Evolutionary conservation across 2,113 vertebrate species (phyloP), one percentile per base, ranked within the genome.

Genomic region (Prochilodus magdalenae): DNA sequence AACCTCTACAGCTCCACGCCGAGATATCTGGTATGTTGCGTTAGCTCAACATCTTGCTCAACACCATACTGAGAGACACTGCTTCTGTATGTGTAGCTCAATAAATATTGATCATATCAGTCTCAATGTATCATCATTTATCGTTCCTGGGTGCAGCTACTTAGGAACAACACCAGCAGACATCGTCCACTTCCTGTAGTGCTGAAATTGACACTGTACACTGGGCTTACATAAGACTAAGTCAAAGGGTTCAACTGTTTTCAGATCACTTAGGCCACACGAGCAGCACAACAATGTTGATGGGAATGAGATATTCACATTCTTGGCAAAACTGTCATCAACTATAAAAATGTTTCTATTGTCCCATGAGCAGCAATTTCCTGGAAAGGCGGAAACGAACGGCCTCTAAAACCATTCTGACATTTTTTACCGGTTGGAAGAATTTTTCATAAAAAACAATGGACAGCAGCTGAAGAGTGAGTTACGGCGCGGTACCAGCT

Each of bases 331-430:
- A 51, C 82, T 76, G 65, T 73, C 40, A 59, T 74, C 75, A 40
- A 44, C 80, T 73, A 75, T 82, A 85, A 86, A 83, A 84, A 80
- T n/a, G 36, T 59, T 66, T 77, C 76, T 86, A 87, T 90, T 90
- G 85, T 88, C 84, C 84, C 44, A 60, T 59, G 53, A 65, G 67
- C 27, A 26, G 57, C 29, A 80, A 73, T 78, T 87, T 86, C 83
- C 83, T 84, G 73, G 75, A 62, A 74, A 63, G 62, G 60, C 73
- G 77, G 80, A 80, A 87, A 65, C 24, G 22, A 73, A 63, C 26
- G 8, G 70, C n/a, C n/a, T 55, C 73, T 63, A 63, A 30, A 80
- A 65, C 55, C 49, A 29, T 72, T 66, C 53, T 60, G 30, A 57
- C 53, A 29, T 49, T 80, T 7, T 80, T 79, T 72, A 70, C 59